These are phyloP conservation scores for Macropus fuliginosus DNA, from an alignment of 2,797 vertebrate species.

Conservation along the genomic window DNA sequence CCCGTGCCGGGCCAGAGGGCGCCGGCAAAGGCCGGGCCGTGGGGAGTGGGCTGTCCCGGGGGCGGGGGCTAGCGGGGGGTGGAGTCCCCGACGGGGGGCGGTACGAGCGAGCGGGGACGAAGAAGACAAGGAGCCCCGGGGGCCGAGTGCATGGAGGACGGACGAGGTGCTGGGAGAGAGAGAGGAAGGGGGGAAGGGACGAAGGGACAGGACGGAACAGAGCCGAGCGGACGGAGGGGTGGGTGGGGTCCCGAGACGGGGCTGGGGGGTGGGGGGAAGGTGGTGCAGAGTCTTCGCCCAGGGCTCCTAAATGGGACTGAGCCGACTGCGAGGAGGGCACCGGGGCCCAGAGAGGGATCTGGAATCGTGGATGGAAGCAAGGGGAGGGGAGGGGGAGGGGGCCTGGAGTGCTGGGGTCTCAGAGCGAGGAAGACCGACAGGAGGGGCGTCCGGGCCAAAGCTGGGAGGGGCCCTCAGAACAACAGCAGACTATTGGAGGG, in stretches of 20 bases:
- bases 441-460: constrained; percentile 76
- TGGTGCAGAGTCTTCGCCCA: constrained; percentile 54
- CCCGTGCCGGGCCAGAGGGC: constrained; percentile 79
- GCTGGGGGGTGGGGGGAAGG: constrained; percentile 44
- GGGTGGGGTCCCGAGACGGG: constrained; percentile 42
- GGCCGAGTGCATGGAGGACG: constrained; percentile 75
- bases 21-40: constrained; percentile 44
- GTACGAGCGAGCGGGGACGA: constrained; percentile 58
- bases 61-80: constrained; percentile 70
- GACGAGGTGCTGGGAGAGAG: constrained; percentile 71
- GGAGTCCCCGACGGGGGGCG: constrained; percentile 76
- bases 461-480: constrained; percentile 75
- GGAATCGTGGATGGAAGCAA: not conserved
- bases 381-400: constrained; percentile 63
- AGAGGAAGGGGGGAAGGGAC: constrained; percentile 65
- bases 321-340: not conserved
- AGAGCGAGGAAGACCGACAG: constrained; percentile 70
- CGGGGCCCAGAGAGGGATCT: not conserved
- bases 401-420: constrained; percentile 65
- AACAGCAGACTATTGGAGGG: constrained; percentile 70
- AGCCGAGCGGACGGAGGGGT: constrained; percentile 45
- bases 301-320: not conserved
- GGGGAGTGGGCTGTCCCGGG: constrained; percentile 73
- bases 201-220: constrained; percentile 73
- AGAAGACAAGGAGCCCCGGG: constrained; percentile 72